These are phyloP conservation scores for Lasioglossum oenotherae DNA, from an alignment of 2,888 invertebrate species.

Conservation along the genomic window DNA sequence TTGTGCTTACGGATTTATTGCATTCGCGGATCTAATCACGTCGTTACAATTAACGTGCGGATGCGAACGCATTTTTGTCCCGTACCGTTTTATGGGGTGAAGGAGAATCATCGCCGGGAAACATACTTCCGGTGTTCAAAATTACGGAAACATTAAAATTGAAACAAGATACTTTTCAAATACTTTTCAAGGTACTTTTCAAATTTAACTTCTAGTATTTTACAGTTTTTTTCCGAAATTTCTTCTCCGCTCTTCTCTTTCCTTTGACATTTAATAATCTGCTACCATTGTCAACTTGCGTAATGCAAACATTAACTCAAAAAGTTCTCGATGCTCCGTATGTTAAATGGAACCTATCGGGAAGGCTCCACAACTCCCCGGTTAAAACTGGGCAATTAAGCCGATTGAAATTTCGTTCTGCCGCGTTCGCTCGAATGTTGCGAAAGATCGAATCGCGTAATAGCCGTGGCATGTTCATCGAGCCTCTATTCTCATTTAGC, in stretches of 20 bases:
- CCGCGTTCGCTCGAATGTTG: constrained; percentile 10
- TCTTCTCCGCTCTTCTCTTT: too few species aligned
- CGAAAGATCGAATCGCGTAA: constrained; percentile 36
- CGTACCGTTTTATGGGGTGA: too few species aligned
- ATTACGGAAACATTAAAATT: too few species aligned
- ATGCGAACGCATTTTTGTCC: neutral
- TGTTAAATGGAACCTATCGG: neutral
- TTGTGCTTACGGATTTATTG: neutral
- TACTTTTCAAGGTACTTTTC: too few species aligned
- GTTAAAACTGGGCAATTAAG: neutral
- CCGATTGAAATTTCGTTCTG: neutral
- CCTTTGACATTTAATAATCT: too few species aligned
- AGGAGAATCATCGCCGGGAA: too few species aligned
- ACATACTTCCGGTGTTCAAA: too few species aligned
- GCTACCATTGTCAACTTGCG: too few species aligned
- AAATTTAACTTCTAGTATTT: too few species aligned
- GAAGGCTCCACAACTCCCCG: neutral
- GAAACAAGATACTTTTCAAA: too few species aligned
- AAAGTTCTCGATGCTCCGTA: neutral
- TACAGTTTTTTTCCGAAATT: too few species aligned
- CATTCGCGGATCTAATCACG: neutral
- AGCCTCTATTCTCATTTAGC: constrained; percentile 53
- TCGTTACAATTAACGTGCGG: neutral
- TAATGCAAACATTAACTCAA: neutral
- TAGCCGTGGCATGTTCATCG: constrained; percentile 30